phyloP scores from a whole-genome alignment of 1,140 invertebrate genomes.

The Papilio xuthus region DNA sequence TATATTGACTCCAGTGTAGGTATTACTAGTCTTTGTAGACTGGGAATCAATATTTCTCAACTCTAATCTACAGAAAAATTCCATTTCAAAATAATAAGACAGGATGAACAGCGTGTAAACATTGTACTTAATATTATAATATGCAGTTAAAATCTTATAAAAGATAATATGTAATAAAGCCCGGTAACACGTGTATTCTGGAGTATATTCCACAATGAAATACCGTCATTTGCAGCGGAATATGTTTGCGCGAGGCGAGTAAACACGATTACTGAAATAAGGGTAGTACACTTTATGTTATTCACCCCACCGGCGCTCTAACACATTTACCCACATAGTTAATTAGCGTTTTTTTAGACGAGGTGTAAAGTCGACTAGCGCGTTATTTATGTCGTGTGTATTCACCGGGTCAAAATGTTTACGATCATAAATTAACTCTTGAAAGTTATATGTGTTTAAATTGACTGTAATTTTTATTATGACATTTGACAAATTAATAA shows the following conservation, averaged over 20 bases:
- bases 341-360: slow-evolving; percentile 40
- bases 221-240: slow-evolving; percentile 65
- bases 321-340: slow-evolving; percentile 44
- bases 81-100: not conserved
- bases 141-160: slow-evolving; percentile 40
- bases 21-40: not conserved
- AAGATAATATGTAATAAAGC: slow-evolving; percentile 53
- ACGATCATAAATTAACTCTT: not conserved
- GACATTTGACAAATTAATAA: not conserved
- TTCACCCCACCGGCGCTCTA: slow-evolving; percentile 52
- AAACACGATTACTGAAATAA: slow-evolving; percentile 77
- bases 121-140: slow-evolving; percentile 26
- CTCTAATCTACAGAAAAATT: not conserved
- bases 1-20: too few relatives aligned
- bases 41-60: not conserved
- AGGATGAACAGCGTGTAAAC: not conserved
- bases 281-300: slow-evolving; percentile 70
- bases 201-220: slow-evolving; percentile 56
- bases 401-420: not conserved
- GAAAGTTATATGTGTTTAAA: not conserved
- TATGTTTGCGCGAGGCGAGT: slow-evolving; percentile 65
- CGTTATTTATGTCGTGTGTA: slow-evolving; percentile 6
- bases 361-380: slow-evolving; percentile 30
- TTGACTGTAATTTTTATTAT: not conserved
- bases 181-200: slow-evolving; percentile 49